These are phyloP conservation scores for Mastomys natalensis DNA, from an alignment of 2,113 vertebrate species.

Conservation along the genomic window DNA sequence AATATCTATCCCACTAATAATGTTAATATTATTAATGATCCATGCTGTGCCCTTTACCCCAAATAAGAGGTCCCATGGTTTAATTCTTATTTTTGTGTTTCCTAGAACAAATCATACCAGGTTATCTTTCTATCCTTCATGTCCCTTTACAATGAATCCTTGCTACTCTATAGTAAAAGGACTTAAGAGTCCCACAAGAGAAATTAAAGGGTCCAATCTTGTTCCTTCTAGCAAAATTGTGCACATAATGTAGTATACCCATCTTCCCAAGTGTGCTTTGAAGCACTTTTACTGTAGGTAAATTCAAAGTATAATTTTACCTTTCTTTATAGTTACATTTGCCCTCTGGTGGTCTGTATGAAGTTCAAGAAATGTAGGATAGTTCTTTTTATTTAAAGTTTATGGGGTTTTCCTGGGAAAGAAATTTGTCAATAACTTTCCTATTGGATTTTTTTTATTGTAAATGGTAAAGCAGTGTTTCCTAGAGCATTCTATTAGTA, in stretches of 20 bases:
- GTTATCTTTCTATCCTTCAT: slow-evolving; percentile 61
- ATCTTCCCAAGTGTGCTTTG: slow-evolving; percentile 73
- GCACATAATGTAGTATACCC: slow-evolving; percentile 48
- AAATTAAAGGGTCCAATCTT: slow-evolving; percentile 67
- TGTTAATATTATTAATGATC: slow-evolving; percentile 39
- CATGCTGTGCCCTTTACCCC: not conserved
- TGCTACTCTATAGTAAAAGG: slow-evolving; percentile 57
- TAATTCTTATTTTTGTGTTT: slow-evolving; percentile 57
- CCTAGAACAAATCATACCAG: slow-evolving; percentile 35
- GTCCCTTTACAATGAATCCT: slow-evolving; percentile 63
- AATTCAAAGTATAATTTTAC: slow-evolving; percentile 77
- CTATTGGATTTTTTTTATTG: slow-evolving; percentile 44
- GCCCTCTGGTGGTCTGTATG: slow-evolving; percentile 63
- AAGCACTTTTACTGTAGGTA: slow-evolving; percentile 77
- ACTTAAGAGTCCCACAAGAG: slow-evolving; percentile 70
- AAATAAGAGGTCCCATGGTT: not conserved
- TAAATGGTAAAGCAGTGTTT: slow-evolving; percentile 29
- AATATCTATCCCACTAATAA: slow-evolving; percentile 45
- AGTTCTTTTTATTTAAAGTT: slow-evolving; percentile 77
- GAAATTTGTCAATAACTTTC: slow-evolving; percentile 58
- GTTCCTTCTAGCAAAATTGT: slow-evolving; percentile 69
- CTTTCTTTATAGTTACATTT: slow-evolving; percentile 72
- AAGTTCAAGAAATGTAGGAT: slow-evolving; percentile 61
- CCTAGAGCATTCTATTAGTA: not conserved
- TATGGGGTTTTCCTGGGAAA: slow-evolving; percentile 70